These are phyloP conservation scores for Euglossa dilemma DNA, from an alignment of 1,140 invertebrate species.

Conservation along the genomic window DNA sequence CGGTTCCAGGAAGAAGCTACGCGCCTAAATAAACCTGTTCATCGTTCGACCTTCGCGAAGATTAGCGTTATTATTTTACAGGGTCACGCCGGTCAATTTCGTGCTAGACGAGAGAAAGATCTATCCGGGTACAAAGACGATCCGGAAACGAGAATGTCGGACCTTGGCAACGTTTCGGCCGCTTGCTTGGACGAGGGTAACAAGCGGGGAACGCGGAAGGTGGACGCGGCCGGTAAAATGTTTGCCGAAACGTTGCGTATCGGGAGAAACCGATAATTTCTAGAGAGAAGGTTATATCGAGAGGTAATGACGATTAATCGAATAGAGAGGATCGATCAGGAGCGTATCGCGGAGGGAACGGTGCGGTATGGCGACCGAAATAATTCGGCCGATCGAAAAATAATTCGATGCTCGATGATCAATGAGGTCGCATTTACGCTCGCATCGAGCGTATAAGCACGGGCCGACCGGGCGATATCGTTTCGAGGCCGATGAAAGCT, in stretches of 20 bases:
- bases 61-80: neutral
- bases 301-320: neutral
- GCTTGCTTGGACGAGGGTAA: neutral
- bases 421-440: neutral
- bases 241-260: neutral
- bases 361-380: neutral
- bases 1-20: neutral
- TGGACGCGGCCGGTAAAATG: neutral
- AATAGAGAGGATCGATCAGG: neutral
- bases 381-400: conserved; percentile 20
- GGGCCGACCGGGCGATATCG: conserved; percentile 22
- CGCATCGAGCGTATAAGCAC: neutral
- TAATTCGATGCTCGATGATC: conserved; percentile 25
- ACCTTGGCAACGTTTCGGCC: neutral
- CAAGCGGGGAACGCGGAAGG: neutral
- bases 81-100: no score
- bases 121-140: neutral
- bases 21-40: neutral
- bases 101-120: neutral
- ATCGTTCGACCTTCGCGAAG: neutral
- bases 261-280: neutral
- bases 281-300: neutral
- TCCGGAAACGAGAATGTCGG: neutral
- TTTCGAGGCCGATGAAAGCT: conserved; percentile 45
- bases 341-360: neutral